Evolutionary conservation across 2,113 vertebrate genomes (phyloP), one percentile per base, ranked within the genome.

Genomic region (Otus sunia): DNA sequence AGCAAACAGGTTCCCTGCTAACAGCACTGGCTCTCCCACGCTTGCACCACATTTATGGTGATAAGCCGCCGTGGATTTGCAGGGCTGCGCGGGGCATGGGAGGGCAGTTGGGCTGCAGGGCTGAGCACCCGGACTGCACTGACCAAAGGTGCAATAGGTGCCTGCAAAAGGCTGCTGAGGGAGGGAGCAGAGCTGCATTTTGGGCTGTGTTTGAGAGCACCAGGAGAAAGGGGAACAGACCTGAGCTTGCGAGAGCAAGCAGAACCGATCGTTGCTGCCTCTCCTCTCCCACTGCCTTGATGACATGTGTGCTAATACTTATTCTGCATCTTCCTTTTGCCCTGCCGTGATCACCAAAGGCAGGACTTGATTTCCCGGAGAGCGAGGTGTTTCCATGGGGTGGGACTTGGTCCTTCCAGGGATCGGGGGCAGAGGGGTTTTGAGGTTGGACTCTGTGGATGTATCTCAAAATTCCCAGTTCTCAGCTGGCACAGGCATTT

Each of bases 1-100:
- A 45, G 53, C 20, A 37, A 45, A 30, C 15, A 55, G 34, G 19
- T 43, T 73, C 63, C 23, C 1, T 4, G 15, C 36, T 25, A n/a
- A n/a, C 0, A 1, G 27, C 29, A 49, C 17, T 3, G 3, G 11
- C 22, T 79, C 27, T 16, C 74, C 67, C 1, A 4, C 16, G 25
- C 43, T 76, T 1, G 1, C 20, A 6, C 49, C 0, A 0, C 2
- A 0, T 58, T 36, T 26, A 2, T 3, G 13, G 47, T 5, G 30
- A 5, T 2, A 4, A 75, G 20, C 21, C 0, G 1, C 19, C 0
- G 0, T 27, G 68, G 56, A 17, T 55, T 55, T 79, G 45, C n/a
- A 22, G 37, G 56, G 47, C 9, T 37, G 6, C 1, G 1, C 9
- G 36, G 73, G 59, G 30, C 4, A 20, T 0, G 6, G 45, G 26